These are phyloP conservation scores for Diabrotica undecimpunctata DNA, from an alignment of 1,140 invertebrate genomes.

Conservation along the genomic window DNA sequence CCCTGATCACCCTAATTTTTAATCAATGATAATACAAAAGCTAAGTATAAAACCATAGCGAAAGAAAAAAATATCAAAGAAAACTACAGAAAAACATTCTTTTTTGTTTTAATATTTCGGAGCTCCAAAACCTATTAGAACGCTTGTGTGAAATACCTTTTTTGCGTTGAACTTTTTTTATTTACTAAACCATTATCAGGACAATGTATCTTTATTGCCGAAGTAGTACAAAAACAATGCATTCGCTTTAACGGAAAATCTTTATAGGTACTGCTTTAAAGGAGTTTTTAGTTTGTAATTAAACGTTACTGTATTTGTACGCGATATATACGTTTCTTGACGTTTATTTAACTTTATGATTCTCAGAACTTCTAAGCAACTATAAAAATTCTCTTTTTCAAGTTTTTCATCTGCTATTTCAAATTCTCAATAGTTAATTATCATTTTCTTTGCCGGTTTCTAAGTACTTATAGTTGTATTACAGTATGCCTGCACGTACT, in stretches of 20 bases:
- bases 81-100: too few species aligned
- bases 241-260: not conserved
- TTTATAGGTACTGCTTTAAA: not conserved
- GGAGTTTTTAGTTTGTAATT: not conserved
- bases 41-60: too few species aligned
- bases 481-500: not conserved
- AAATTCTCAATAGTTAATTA: slow-evolving; percentile 3
- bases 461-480: slow-evolving; percentile 1
- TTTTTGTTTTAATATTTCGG: too few species aligned
- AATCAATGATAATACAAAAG: too few species aligned
- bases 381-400: not conserved
- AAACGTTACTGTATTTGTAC: not conserved
- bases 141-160: too few species aligned
- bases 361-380: slow-evolving; percentile 2
- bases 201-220: too few species aligned
- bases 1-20: too few species aligned
- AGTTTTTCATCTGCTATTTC: not conserved
- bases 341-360: not conserved
- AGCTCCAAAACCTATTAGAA: too few species aligned
- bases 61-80: too few species aligned
- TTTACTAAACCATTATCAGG: too few species aligned
- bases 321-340: not conserved
- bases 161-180: too few species aligned
- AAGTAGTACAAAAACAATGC: not conserved
- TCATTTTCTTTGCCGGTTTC: not conserved